phyloP scores from a whole-genome alignment of 2,888 invertebrate genomes.

The Idaea straminata region DNA sequence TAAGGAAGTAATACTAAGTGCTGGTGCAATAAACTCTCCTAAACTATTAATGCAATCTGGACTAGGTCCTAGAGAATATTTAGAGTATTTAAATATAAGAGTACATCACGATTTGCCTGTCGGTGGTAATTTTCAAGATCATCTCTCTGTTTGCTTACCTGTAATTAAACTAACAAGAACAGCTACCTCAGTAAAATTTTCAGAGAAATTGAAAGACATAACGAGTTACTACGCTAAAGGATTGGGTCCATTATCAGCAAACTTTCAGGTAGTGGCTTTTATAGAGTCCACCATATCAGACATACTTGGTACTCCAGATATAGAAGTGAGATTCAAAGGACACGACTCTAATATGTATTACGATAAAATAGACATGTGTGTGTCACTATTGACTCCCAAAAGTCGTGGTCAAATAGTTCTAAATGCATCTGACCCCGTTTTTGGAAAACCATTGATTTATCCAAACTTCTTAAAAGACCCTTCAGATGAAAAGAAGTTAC shows the following conservation, averaged over 20 bases:
- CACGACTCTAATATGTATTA: conserved; percentile 75
- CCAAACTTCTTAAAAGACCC: conserved; percentile 67
- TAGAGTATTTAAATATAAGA: conserved; percentile 65
- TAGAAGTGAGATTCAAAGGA: conserved; percentile 69
- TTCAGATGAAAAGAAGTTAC: conserved; percentile 58
- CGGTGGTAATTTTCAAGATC: conserved; percentile 72
- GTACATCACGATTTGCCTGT: conserved; percentile 62
- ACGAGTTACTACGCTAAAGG: conserved; percentile 66
- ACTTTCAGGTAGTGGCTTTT: conserved; percentile 70
- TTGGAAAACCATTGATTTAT: conserved; percentile 67
- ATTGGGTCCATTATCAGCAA: conserved; percentile 65
- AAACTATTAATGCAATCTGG: conserved; percentile 73
- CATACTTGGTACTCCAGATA: conserved; percentile 63
- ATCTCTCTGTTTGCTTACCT: conserved; percentile 67
- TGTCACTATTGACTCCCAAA: conserved; percentile 66
- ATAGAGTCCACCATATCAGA: conserved; percentile 65
- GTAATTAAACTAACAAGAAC: conserved; percentile 64
- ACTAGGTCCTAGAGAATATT: conserved; percentile 67
- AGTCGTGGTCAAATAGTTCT: conserved; percentile 68
- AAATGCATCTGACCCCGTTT: conserved; percentile 61
- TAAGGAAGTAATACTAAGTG: conserved; percentile 67
- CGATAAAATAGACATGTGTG: conserved; percentile 65
- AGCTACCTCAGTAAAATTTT: conserved; percentile 56
- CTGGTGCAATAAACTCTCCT: conserved; percentile 70
- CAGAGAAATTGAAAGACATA: conserved; percentile 67